phyloP scores from a whole-genome alignment of 2,888 invertebrate species.

The Philonicus albiceps region DNA sequence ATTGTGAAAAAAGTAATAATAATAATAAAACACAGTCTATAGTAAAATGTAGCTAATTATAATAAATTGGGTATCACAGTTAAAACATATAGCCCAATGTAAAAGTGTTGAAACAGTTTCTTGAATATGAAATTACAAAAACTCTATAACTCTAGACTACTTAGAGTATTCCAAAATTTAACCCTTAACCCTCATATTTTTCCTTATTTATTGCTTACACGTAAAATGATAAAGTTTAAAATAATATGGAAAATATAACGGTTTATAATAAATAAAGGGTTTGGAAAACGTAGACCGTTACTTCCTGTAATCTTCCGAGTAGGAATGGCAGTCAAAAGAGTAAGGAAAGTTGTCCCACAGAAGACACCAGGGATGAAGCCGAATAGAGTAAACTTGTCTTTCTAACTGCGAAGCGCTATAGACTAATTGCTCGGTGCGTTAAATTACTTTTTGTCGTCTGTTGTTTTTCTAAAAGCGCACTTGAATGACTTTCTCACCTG shows the following conservation, averaged over 20 bases:
- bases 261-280: background rate
- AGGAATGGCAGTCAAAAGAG: background rate
- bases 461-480: background rate
- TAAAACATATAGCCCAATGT: no score
- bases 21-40: no score
- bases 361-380: background rate
- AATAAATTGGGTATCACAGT: no score
- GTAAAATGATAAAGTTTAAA: background rate
- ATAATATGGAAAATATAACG: background rate
- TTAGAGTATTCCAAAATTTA: no score
- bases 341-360: background rate
- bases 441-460: background rate
- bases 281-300: background rate
- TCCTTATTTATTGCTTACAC: no score
- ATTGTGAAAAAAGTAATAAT: no score
- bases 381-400: background rate
- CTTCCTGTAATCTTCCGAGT: background rate
- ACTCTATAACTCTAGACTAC: no score
- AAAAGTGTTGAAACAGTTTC: no score
- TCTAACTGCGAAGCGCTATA: background rate
- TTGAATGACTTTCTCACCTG: background rate
- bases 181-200: no score
- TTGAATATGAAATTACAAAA: no score
- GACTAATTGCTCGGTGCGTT: background rate
- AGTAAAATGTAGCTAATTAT: no score